These are phyloP conservation scores for Chydorus sphaericus DNA, from an alignment of 2,888 invertebrate species.

Conservation along the genomic window DNA sequence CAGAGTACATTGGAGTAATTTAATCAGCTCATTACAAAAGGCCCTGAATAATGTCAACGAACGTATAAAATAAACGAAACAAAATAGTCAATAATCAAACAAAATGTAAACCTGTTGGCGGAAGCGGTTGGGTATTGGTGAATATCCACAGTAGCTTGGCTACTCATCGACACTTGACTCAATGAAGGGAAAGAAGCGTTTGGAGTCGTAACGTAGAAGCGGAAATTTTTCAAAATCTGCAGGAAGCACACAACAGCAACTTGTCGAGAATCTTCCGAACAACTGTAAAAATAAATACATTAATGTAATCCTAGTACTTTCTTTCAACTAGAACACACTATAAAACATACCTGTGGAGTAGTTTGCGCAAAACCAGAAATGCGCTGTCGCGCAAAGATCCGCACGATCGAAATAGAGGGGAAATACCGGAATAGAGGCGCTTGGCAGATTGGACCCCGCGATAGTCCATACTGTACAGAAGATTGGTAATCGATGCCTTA, in stretches of 20 bases:
- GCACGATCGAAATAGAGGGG: constrained; percentile 1
- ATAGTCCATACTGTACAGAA: constrained; percentile 11
- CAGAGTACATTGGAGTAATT: background rate
- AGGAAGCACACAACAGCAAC: constrained; percentile 8
- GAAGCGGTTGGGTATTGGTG: background rate
- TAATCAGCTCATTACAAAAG: constrained; percentile 7
- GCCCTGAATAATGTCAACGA: background rate
- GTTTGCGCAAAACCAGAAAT: constrained; percentile 3
- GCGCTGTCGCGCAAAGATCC: constrained; percentile 2
- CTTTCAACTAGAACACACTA: background rate
- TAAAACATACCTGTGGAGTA: constrained; percentile 4
- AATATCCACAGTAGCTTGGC: constrained; percentile 7
- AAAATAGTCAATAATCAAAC: background rate
- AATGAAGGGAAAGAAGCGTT: background rate
- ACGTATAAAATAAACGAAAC: background rate
- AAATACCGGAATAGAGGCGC: background rate
- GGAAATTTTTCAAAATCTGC: constrained; percentile 3
- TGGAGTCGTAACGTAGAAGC: background rate
- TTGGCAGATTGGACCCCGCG: background rate
- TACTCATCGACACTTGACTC: constrained; percentile 6
- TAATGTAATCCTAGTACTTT: background rate
- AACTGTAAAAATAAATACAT: background rate
- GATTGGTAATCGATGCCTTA: background rate
- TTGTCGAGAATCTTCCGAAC: constrained; percentile 2
- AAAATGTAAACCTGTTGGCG: background rate